Base-by-base conservation (phyloP, 2,888 invertebrate genomes). In the Pherbina coryleti region DNA sequence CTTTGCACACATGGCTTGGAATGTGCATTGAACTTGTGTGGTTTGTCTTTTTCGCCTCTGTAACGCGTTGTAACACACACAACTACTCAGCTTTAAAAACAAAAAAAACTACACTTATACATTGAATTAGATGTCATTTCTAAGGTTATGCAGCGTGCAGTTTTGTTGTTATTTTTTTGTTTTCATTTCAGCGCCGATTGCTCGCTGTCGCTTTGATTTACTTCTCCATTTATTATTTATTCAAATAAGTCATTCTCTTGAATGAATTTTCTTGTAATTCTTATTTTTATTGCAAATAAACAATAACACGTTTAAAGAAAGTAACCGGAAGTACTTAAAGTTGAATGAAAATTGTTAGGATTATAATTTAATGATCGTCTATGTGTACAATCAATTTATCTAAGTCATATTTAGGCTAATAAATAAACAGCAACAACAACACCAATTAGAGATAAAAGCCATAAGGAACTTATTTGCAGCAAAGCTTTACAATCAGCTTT, bases 11-110 rank as follows among this genome's bases (percentile, higher is more conserved):
- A 62, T 28, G 19, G 19, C n/a, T 55, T 22, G 19, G 55, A 22
- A 60, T 60, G 64, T 66, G 64, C 64, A 66, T 66, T 66, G 64
- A 66, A 66, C 64, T 66, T 66, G 64, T 22, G n/a, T 19, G n/a
- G 9, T 55, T 22, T 55, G n/a, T 8, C n/a, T n/a, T 55, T 55
- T 19, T 55, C 22, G 55, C 22, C 22, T n/a, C 9, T 55, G 55
- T 9, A 19, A 55, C 8, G 11, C 31, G 17, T 19, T 25, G 14
- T 17, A 34, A 34, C 31, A 66, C 25, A 17, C 8, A 66, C n/a
- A 53, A 53, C 53, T 5, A 37, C 44, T 17, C 25, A 60, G 22
- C 28, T 60, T 25, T 25, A 9, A 19, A 8, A 19, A 5, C 19
- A 5, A 55, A 55, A n/a, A 14, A 55, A 5, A 55, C 14, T n/a